Evolutionary conservation across 2,113 vertebrate genomes (phyloP).

Genomic region (Chaetops frenatus): DNA sequence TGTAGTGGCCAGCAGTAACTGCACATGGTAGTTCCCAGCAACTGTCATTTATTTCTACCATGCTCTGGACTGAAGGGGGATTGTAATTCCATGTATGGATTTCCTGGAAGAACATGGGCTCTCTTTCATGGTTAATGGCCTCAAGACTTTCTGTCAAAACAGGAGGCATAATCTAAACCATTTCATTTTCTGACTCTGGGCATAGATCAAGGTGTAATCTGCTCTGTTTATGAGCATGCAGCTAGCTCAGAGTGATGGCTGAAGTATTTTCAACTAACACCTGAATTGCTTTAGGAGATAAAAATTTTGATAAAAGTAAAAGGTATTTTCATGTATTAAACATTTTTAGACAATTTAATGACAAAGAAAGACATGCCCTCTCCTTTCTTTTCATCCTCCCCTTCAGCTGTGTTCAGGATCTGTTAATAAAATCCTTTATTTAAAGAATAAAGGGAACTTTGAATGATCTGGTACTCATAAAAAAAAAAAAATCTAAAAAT

Average conservation of each 20-base stretch:
- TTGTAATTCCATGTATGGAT: background rate
- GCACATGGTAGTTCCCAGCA: background rate
- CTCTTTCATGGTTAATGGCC: background rate
- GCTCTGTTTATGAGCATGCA: background rate
- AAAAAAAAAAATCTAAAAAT: background rate
- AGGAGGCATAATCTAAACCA: background rate
- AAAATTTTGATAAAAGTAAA: background rate
- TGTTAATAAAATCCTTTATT: background rate
- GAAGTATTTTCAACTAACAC: background rate
- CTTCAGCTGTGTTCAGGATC: background rate
- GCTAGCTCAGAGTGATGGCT: background rate
- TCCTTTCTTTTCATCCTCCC: background rate
- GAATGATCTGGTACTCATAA: background rate
- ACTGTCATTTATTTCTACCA: background rate
- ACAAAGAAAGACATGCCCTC: background rate
- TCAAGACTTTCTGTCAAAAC: background rate
- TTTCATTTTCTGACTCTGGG: background rate
- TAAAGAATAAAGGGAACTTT: background rate
- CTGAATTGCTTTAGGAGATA: background rate
- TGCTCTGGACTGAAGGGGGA: background rate
- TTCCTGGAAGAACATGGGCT: background rate
- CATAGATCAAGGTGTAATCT: accelerated
- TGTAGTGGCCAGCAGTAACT: background rate
- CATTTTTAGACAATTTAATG: background rate
- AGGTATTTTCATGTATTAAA: background rate